Conservation (phyloP, 2,888 invertebrate genomes). For the Mythimna loreyi region DNA sequence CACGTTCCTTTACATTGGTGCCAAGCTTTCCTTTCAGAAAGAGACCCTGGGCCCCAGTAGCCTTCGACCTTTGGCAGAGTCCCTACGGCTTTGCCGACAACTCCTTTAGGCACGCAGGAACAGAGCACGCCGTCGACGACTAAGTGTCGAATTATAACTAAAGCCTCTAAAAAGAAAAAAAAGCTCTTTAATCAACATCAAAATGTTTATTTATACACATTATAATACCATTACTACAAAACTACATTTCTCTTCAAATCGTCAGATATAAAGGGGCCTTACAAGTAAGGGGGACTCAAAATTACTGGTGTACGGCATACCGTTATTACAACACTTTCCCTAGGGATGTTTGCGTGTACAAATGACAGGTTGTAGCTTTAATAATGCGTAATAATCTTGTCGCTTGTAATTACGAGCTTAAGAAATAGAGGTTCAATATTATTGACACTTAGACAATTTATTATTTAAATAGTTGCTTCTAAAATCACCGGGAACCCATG, state of each 20-base stretch:
- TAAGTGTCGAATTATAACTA: too few relatives aligned
- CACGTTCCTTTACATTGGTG: too few relatives aligned
- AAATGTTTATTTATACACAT: neutral
- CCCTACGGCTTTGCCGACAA: too few relatives aligned
- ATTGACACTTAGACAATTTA: conserved; percentile 36
- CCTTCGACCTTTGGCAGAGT: too few relatives aligned
- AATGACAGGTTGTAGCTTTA: conserved; percentile 34
- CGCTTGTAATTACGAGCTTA: conserved; percentile 38
- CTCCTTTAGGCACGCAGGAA: too few relatives aligned
- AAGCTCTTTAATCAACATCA: neutral
- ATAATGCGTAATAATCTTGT: conserved; percentile 25
- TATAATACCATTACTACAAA: neutral
- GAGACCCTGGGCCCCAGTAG: too few relatives aligned
- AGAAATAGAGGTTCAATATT: conserved; percentile 24
- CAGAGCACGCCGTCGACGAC: too few relatives aligned
- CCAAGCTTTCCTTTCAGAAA: too few relatives aligned
- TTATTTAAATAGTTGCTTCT: conserved; percentile 33
- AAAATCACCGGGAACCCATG: too few relatives aligned
- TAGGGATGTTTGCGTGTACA: conserved; percentile 47
- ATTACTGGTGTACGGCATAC: conserved; percentile 40
- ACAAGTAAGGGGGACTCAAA: conserved; percentile 29
- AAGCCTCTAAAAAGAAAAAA: too few relatives aligned
- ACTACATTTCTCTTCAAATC: conserved; percentile 8
- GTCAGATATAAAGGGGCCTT: conserved; percentile 44
- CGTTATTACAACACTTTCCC: conserved; percentile 41